Evolutionary conservation across 2,797 vertebrate species (phyloP).

Genomic region (Poecilia wingei): DNA sequence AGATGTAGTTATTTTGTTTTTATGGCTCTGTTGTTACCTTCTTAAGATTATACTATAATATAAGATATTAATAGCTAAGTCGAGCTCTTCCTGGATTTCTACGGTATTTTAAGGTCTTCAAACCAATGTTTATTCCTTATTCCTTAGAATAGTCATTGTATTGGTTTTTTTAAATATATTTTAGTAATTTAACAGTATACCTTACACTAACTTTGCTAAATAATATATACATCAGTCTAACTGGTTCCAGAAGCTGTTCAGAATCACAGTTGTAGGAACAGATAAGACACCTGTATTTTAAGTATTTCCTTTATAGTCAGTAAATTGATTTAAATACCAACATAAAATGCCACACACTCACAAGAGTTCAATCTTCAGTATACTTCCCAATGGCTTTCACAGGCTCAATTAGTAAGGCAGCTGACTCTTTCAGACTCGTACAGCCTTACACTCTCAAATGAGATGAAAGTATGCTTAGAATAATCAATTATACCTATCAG

Average conservation of each 20-base stretch:
- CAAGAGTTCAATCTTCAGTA: neutral
- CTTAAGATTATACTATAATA: neutral
- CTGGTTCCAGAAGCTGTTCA: neutral
- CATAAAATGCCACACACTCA: neutral
- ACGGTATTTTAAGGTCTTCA: neutral
- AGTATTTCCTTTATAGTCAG: neutral
- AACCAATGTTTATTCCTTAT: neutral
- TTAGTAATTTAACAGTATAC: neutral
- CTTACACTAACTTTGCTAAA: neutral
- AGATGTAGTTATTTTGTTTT: neutral
- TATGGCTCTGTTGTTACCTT: neutral
- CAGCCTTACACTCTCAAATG: slow-evolving; percentile 13
- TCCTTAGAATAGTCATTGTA: neutral
- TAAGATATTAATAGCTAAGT: neutral
- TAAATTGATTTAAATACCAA: neutral
- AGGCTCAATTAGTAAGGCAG: slow-evolving; percentile 28
- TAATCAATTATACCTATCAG: slow-evolving; percentile 36
- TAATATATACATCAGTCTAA: neutral
- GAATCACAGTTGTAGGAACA: neutral
- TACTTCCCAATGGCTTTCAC: slow-evolving; percentile 22
- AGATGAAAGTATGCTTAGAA: slow-evolving; percentile 19
- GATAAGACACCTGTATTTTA: neutral
- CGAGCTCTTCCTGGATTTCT: neutral
- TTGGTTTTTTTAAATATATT: neutral
- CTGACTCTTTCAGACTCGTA: slow-evolving; percentile 19